Evolutionary conservation across 2,797 vertebrate species (phyloP).

Genomic region (Chloroceryle amazona): DNA sequence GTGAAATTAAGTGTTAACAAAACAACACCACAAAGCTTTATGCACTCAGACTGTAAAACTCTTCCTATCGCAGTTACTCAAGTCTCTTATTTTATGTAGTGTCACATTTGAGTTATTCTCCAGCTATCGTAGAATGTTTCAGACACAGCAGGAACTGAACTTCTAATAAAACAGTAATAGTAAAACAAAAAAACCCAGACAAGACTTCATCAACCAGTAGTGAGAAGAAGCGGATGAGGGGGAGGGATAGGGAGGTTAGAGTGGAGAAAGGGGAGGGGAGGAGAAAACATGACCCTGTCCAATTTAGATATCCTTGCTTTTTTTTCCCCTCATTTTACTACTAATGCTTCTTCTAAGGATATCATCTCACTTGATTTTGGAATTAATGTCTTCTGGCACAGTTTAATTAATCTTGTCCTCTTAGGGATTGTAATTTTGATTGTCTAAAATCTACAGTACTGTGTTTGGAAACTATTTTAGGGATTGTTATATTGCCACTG

Average conservation of each 20-base stretch:
- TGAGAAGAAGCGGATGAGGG: neutral
- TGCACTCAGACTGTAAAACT: slow-evolving; percentile 4
- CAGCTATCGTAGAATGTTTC: neutral
- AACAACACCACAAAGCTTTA: neutral
- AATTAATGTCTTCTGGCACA: neutral
- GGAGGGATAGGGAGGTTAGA: neutral
- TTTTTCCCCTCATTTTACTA: neutral
- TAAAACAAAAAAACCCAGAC: neutral
- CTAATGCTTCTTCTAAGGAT: neutral
- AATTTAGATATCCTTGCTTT: neutral
- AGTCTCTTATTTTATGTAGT: slow-evolving; percentile 28
- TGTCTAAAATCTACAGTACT: neutral
- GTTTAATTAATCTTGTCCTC: slow-evolving; percentile 25
- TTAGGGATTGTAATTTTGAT: neutral
- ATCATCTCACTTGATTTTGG: neutral
- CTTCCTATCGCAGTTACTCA: neutral
- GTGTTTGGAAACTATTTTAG: neutral
- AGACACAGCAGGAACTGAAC: neutral
- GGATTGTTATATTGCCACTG: neutral
- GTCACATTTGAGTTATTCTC: slow-evolving; percentile 30
- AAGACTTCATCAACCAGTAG: neutral
- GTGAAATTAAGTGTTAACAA: slow-evolving; percentile 24
- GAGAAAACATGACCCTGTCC: neutral
- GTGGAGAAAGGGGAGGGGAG: neutral
- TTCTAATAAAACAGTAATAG: slow-evolving; percentile 34